Percentiles rank a stretch among this genome's conserved stretches.
Conservation (phyloP, 2,797 vertebrate species). For the Pelochelys cantorii region DNA sequence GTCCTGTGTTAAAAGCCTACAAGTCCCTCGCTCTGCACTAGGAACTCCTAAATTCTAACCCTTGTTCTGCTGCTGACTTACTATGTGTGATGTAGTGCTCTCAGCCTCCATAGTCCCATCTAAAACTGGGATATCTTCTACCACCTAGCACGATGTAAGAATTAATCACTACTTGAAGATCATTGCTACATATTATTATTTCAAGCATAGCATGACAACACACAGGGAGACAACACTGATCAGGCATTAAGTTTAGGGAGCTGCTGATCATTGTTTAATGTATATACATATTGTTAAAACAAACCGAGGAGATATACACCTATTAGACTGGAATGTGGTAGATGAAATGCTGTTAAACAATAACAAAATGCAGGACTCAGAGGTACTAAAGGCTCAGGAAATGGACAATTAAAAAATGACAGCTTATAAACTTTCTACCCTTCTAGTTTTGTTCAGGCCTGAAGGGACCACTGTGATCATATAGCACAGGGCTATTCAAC, state of each 20-base stretch:
- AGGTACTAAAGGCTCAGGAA: not conserved
- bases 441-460: not conserved
- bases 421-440: not conserved
- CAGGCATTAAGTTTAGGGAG: not conserved
- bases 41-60: not conserved
- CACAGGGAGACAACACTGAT: not conserved
- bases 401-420: not conserved
- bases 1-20: not conserved
- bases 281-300: not conserved
- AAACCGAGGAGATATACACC: not conserved
- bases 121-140: not conserved
- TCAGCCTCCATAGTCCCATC: not conserved
- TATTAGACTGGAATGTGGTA: not conserved
- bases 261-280: not conserved
- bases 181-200: not conserved
- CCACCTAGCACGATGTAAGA: not conserved
- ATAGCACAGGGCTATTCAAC: too few species aligned
- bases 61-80: not conserved
- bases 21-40: too few species aligned
- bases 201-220: not conserved
- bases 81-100: not conserved
- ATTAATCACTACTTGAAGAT: not conserved
- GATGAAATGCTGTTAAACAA: not conserved
- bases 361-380: not conserved
- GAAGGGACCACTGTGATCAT: not conserved